phyloP scores from a whole-genome alignment of 2,113 vertebrate genomes.

The Corvus cornix region DNA sequence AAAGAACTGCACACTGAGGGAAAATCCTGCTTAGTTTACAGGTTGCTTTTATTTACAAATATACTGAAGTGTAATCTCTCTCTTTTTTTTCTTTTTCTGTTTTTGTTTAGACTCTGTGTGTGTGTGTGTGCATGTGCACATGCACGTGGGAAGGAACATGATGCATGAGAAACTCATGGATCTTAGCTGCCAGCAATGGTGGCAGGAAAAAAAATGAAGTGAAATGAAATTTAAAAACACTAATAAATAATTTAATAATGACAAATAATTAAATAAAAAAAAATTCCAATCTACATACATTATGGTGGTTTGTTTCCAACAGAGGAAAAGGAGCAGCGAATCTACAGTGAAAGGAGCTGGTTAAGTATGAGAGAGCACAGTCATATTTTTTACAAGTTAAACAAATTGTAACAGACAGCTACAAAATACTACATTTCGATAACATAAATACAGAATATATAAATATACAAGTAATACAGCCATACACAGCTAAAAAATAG shows the following conservation, averaged over 20 bases:
- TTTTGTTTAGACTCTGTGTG: neutral
- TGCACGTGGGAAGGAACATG: constrained; percentile 36
- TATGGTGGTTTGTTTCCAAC: constrained; percentile 37
- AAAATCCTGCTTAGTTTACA: constrained; percentile 68
- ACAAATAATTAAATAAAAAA: constrained; percentile 81
- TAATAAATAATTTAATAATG: constrained; percentile 88
- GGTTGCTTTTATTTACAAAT: constrained; percentile 84
- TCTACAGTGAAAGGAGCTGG: constrained; percentile 56
- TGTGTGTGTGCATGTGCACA: neutral
- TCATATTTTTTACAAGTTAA: constrained; percentile 77
- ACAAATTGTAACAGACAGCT: constrained; percentile 73
- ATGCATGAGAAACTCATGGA: constrained; percentile 25
- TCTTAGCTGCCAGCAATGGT: constrained; percentile 20
- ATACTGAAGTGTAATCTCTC: constrained; percentile 74
- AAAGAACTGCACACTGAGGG: constrained; percentile 30
- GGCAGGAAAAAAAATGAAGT: constrained; percentile 41
- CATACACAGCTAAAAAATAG: constrained; percentile 65
- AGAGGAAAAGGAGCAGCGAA: neutral
- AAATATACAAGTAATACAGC: constrained; percentile 75
- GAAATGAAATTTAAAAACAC: constrained; percentile 70
- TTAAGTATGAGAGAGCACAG: constrained; percentile 64
- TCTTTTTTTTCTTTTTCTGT: constrained; percentile 61
- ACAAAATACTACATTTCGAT: constrained; percentile 75
- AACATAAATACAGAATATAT: constrained; percentile 78
- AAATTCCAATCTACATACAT: constrained; percentile 59